Evolutionary conservation across 2,113 vertebrate species (phyloP).

Genomic region (Procapra przewalskii): DNA sequence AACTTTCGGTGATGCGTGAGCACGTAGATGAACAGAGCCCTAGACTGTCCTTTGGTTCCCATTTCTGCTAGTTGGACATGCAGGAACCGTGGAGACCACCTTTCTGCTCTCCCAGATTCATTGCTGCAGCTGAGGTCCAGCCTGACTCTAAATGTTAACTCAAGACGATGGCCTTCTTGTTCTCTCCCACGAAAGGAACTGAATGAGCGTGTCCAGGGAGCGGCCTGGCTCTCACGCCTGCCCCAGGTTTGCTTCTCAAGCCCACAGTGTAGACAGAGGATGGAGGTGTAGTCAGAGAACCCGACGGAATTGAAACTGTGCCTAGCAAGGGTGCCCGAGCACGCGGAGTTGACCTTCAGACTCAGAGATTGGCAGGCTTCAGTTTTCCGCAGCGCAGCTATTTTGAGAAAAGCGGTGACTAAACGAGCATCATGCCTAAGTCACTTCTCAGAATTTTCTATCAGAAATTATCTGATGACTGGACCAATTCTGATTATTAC

Average conservation of each 20-base stretch:
- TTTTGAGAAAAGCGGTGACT: conserved; percentile 78
- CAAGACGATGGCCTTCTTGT: not conserved
- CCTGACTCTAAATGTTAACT: not conserved
- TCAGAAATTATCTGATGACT: conserved; percentile 77
- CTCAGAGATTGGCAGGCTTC: conserved; percentile 21
- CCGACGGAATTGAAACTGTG: conserved; percentile 15
- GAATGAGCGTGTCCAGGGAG: not conserved
- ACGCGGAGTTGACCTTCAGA: conserved; percentile 37
- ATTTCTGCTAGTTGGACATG: not conserved
- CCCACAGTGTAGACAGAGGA: conserved; percentile 49
- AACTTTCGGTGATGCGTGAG: conserved; percentile 35
- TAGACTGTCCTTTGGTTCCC: not conserved
- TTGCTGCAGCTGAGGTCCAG: no score
- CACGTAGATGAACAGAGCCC: conserved; percentile 35
- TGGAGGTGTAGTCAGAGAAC: conserved; percentile 54
- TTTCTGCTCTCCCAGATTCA: not conserved
- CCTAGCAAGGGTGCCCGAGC: conserved; percentile 47
- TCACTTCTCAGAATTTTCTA: conserved; percentile 81
- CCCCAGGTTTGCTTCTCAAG: conserved; percentile 31
- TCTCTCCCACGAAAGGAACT: not conserved
- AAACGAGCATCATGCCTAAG: conserved; percentile 65
- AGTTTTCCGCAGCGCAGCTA: conserved; percentile 49
- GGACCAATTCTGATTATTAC: conserved; percentile 67
- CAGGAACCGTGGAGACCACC: not conserved
- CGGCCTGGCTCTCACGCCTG: not conserved